Conservation (phyloP, 2,113 vertebrate genomes). For the Anas platyrhynchos region DNA sequence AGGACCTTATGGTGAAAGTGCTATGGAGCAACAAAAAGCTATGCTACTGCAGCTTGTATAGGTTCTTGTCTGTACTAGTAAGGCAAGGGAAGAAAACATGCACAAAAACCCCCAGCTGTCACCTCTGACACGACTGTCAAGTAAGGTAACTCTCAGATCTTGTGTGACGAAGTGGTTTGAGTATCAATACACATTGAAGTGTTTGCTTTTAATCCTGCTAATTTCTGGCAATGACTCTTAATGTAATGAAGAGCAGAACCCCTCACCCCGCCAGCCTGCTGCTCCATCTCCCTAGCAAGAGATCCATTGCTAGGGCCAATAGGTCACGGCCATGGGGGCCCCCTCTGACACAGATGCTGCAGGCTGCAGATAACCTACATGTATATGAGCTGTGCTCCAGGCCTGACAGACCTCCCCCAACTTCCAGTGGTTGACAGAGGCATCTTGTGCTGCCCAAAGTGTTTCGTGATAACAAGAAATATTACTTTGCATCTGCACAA, state of each 20-base stretch:
- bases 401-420: accelerated
- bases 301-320: not conserved
- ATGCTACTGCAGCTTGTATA: not conserved
- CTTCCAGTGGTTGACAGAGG: accelerated
- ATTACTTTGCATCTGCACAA: not conserved
- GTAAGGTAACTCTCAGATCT: not conserved
- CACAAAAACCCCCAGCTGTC: not conserved
- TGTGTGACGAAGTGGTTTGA: not conserved
- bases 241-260: not conserved
- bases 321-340: accelerated
- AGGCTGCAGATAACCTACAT: not conserved
- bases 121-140: not conserved
- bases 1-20: not conserved
- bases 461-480: not conserved
- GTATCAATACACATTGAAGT: too few relatives aligned
- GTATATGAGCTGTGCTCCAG: accelerated
- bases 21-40: not conserved
- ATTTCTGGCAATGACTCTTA: not conserved
- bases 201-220: not conserved
- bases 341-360: not conserved
- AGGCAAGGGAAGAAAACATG: not conserved
- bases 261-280: accelerated
- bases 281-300: not conserved
- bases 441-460: not conserved
- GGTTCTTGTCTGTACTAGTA: not conserved